These are phyloP conservation scores for Pluvialis apricaria DNA, from an alignment of 2,113 vertebrate species.

Conservation along the genomic window DNA sequence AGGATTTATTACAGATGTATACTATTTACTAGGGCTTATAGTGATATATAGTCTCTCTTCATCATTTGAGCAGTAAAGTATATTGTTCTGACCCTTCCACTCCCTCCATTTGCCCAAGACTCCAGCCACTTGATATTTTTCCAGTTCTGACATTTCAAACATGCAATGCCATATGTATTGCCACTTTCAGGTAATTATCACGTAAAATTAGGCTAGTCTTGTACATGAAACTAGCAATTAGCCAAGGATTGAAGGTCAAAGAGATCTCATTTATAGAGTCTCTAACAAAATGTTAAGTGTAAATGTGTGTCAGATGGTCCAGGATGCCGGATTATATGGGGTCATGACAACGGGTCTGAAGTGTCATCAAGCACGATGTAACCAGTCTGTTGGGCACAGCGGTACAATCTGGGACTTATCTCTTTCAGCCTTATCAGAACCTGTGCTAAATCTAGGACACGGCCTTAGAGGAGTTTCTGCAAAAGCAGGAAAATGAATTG, in stretches of 20 bases:
- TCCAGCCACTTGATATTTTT: slow-evolving; percentile 68
- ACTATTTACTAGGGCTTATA: slow-evolving; percentile 13
- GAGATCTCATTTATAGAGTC: slow-evolving; percentile 83
- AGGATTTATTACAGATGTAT: slow-evolving; percentile 25
- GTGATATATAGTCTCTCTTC: neutral
- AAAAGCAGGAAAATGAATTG: neutral
- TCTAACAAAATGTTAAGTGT: slow-evolving; percentile 89
- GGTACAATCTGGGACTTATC: slow-evolving; percentile 70
- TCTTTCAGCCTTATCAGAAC: slow-evolving; percentile 52
- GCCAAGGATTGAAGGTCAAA: slow-evolving; percentile 83
- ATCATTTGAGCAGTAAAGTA: slow-evolving; percentile 31
- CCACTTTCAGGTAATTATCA: slow-evolving; percentile 82
- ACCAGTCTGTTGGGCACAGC: slow-evolving; percentile 67
- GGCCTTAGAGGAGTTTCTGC: slow-evolving; percentile 51
- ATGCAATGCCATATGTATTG: slow-evolving; percentile 71
- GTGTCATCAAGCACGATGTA: slow-evolving; percentile 61
- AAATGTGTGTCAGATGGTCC: slow-evolving; percentile 95
- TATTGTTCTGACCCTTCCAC: slow-evolving; percentile 35
- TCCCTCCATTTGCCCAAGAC: slow-evolving; percentile 55
- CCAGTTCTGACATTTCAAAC: slow-evolving; percentile 79
- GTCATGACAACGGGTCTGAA: slow-evolving; percentile 68
- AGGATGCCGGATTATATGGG: slow-evolving; percentile 80
- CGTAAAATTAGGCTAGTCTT: slow-evolving; percentile 80
- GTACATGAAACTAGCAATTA: slow-evolving; percentile 83
- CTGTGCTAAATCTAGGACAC: slow-evolving; percentile 52